A percentile compares a stretch with the other conserved stretches of the same genome.
Evolutionary conservation across 2,888 invertebrate genomes (phyloP).

Genomic region (Polia nebulosa): DNA sequence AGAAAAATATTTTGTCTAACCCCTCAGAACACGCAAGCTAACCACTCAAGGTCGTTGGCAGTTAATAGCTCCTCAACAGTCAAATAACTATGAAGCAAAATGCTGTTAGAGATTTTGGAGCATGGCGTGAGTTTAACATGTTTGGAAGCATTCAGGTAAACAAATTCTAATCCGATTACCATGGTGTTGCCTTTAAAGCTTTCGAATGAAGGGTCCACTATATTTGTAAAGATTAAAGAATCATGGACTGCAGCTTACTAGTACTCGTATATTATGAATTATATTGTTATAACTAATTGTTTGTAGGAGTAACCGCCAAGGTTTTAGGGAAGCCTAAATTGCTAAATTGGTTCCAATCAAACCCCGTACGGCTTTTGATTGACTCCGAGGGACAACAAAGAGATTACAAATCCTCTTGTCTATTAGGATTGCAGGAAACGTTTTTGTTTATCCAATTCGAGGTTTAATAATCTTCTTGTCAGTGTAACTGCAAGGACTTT

Average conservation of each 20-base stretch:
- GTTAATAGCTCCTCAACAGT: too few relatives aligned
- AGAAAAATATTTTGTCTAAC: too few relatives aligned
- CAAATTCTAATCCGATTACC: constrained; percentile 35
- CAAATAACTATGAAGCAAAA: neutral
- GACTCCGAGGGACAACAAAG: neutral
- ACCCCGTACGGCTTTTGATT: neutral
- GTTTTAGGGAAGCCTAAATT: neutral
- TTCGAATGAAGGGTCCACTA: neutral
- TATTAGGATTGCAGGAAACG: neutral
- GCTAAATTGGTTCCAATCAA: neutral
- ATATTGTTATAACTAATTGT: neutral
- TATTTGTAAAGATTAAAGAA: constrained; percentile 13
- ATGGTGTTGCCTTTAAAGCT: constrained; percentile 1
- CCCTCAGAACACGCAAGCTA: too few relatives aligned
- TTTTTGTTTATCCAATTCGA: constrained; percentile 3
- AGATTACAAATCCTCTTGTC: neutral
- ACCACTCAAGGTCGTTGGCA: too few relatives aligned
- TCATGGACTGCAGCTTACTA: neutral
- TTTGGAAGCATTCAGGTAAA: constrained; percentile 39
- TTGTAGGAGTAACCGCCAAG: neutral
- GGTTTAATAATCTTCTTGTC: neutral
- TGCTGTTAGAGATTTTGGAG: neutral
- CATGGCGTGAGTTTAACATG: neutral
- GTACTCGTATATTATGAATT: neutral
- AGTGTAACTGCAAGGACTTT: neutral